phyloP scores from a whole-genome alignment of 2,888 invertebrate genomes.

The Drosophila lutescens region DNA sequence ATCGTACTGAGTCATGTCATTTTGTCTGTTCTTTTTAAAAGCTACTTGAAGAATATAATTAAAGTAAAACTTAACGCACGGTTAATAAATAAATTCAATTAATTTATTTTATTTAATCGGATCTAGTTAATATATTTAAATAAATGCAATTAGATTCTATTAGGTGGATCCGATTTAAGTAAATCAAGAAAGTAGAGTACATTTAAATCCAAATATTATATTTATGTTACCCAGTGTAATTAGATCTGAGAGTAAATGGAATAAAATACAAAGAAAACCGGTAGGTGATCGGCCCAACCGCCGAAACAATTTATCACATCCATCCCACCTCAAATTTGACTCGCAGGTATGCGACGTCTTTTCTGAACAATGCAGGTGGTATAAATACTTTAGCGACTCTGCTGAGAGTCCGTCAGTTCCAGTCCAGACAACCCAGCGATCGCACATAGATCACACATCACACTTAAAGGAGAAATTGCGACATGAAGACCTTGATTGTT shows the following conservation, averaged over 20 bases:
- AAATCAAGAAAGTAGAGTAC: too few relatives aligned
- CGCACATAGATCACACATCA: slow-evolving; percentile 19
- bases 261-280: slow-evolving; percentile 58
- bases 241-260: slow-evolving; percentile 53
- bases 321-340: slow-evolving; percentile 14
- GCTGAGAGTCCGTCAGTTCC: slow-evolving; percentile 58
- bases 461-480: slow-evolving; percentile 5
- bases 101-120: too few relatives aligned
- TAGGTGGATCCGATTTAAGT: too few relatives aligned
- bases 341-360: slow-evolving; percentile 12
- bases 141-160: too few relatives aligned
- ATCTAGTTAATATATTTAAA: too few relatives aligned
- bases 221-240: slow-evolving; percentile 49
- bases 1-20: too few relatives aligned
- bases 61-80: too few relatives aligned
- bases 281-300: slow-evolving; percentile 39
- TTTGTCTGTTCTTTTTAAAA: too few relatives aligned
- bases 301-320: slow-evolving; percentile 49
- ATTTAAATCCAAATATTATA: neutral
- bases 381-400: slow-evolving; percentile 65
- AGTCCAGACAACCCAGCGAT: slow-evolving; percentile 36
- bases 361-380: slow-evolving; percentile 28
- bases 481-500: slow-evolving; percentile 76
- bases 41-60: too few relatives aligned
- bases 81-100: too few relatives aligned